phyloP scores from a whole-genome alignment of 2,888 invertebrate genomes.

The Ceriagrion tenellum region DNA sequence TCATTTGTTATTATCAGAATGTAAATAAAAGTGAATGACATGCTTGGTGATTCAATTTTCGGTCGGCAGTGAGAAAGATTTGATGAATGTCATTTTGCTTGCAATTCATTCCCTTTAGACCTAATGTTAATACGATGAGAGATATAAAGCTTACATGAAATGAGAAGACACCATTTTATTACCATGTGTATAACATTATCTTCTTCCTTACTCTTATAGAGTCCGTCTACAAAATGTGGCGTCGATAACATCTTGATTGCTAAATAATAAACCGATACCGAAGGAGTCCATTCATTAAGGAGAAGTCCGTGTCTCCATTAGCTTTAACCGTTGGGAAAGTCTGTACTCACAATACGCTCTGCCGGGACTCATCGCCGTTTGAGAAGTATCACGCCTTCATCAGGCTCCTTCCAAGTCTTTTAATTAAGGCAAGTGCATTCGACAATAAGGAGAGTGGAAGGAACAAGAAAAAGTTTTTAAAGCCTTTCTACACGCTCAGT shows the following conservation, averaged over 20 bases:
- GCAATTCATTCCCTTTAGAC: no score
- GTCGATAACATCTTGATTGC: not conserved
- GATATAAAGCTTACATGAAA: no score
- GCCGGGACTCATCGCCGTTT: not conserved
- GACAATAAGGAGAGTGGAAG: conserved; percentile 15
- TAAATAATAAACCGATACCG: not conserved
- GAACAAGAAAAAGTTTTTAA: not conserved
- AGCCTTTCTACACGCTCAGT: not conserved
- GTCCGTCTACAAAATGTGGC: not conserved
- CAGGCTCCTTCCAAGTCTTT: conserved; percentile 33
- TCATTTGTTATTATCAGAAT: no score
- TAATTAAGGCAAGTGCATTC: conserved; percentile 55
- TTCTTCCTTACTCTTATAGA: no score
- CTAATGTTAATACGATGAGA: no score
- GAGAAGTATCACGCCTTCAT: not conserved
- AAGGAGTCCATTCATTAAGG: not conserved
- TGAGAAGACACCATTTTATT: no score
- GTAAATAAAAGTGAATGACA: no score
- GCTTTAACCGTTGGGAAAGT: not conserved
- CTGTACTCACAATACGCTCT: not conserved
- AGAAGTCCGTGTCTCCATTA: not conserved
- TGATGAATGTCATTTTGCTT: no score
- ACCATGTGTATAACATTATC: no score
- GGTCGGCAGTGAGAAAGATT: no score
- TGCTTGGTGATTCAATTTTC: no score